phyloP scores from a whole-genome alignment of 2,797 vertebrate genomes.

The Nannoperca australis region DNA sequence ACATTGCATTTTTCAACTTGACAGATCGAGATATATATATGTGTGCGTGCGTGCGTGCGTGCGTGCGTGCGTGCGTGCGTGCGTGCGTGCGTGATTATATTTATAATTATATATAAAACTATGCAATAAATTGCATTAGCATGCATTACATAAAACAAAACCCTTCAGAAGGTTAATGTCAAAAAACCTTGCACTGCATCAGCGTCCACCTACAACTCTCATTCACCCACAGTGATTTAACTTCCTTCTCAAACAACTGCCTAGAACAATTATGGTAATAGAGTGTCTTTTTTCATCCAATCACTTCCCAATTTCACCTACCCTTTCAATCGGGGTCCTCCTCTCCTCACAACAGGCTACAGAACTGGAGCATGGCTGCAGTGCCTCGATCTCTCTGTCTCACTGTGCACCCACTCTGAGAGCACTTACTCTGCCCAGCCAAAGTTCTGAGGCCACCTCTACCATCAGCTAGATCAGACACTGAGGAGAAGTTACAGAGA shows the following conservation, averaged over 20 bases:
- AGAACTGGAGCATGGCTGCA: constrained; percentile 1
- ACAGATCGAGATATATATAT: too few species aligned
- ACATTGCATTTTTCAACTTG: neutral
- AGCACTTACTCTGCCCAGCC: neutral
- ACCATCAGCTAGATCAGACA: neutral
- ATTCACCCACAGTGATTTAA: constrained; percentile 26
- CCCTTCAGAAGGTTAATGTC: neutral
- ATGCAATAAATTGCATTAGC: neutral
- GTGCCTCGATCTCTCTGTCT: constrained; percentile 7
- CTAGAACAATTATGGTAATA: constrained; percentile 28
- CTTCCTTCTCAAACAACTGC: constrained; percentile 22
- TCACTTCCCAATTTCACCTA: neutral
- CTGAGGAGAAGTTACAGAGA: constrained; percentile 2
- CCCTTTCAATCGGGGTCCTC: neutral
- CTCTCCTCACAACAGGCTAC: constrained; percentile 22
- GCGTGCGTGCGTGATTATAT: neutral
- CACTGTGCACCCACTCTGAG: neutral
- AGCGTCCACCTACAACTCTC: neutral
- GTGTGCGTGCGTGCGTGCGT: too few species aligned
- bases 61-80: too few species aligned
- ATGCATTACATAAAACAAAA: neutral
- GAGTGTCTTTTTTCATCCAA: neutral
- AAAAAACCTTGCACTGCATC: neutral
- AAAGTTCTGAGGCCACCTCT: constrained; percentile 7
- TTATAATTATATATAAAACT: neutral